Evolutionary conservation across 92 coral and sea anemone genomes (phyloP).

Genomic region (Chrysogorgia sp.): DNA sequence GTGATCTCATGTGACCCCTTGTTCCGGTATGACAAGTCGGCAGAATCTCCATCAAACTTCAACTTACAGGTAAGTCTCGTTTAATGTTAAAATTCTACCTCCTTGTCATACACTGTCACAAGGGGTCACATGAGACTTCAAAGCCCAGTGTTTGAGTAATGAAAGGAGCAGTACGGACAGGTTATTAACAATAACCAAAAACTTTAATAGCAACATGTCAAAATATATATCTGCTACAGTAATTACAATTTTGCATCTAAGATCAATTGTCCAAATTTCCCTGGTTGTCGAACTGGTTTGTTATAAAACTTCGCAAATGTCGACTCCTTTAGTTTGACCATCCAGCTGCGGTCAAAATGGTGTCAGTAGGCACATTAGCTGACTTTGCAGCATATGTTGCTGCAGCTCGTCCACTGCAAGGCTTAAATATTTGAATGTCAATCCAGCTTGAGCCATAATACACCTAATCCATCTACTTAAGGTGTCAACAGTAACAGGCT

Average conservation of each 20-base stretch:
- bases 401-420: constrained; percentile 53
- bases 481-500: constrained; percentile 27
- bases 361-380: constrained; percentile 39
- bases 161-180: neutral
- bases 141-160: too few species aligned
- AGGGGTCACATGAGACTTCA: too few species aligned
- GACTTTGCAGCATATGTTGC: constrained; percentile 47
- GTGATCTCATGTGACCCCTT: too few species aligned
- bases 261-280: constrained; percentile 23
- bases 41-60: too few species aligned
- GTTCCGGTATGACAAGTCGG: too few species aligned
- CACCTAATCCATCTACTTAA: constrained; percentile 35
- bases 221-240: neutral
- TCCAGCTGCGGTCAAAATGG: constrained; percentile 44
- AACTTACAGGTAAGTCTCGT: too few species aligned
- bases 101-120: too few species aligned
- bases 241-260: constrained; percentile 11
- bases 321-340: constrained; percentile 51
- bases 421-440: constrained; percentile 18
- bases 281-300: constrained; percentile 7
- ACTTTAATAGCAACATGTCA: constrained; percentile 5
- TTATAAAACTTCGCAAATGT: constrained; percentile 44
- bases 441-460: constrained; percentile 24
- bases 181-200: neutral
- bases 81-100: too few species aligned